Conservation (phyloP, 1,140 invertebrate species). For the Zaprionus gabonicus region DNA sequence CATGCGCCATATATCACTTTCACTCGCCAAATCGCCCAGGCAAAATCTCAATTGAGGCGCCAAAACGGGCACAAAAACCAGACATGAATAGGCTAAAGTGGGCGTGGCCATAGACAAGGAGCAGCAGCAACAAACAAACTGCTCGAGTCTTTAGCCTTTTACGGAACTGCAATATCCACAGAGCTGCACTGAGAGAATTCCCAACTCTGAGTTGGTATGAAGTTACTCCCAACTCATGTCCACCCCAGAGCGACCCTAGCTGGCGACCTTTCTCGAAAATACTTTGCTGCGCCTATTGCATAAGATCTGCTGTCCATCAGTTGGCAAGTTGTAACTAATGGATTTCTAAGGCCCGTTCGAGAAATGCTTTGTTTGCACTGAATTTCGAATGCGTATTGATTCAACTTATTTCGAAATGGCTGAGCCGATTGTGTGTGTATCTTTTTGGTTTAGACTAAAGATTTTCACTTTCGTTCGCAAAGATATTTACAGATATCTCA, state of each 20-base stretch:
- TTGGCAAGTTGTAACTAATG: not conserved
- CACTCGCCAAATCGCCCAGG: constrained; percentile 66
- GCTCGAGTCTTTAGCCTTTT: constrained; percentile 13
- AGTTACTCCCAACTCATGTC: not conserved
- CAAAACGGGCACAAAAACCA: constrained; percentile 41
- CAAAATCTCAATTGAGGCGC: constrained; percentile 69
- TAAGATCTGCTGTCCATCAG: not conserved
- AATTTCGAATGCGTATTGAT: constrained; percentile 50
- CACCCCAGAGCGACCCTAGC: not conserved
- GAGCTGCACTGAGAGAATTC: constrained; percentile 19
- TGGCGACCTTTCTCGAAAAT: constrained; percentile 1
- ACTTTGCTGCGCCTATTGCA: not conserved
- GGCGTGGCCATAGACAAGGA: constrained; percentile 61
- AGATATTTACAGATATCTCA: constrained; percentile 26
- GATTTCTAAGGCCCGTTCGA: not conserved
- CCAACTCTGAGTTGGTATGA: not conserved
- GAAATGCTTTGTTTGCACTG: not conserved
- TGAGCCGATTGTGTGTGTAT: constrained; percentile 59
- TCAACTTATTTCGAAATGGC: constrained; percentile 57
- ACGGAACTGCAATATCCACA: constrained; percentile 3
- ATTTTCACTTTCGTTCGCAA: constrained; percentile 76
- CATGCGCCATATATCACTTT: constrained; percentile 79
- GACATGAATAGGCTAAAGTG: constrained; percentile 34
- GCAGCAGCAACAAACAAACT: constrained; percentile 28
- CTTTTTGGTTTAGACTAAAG: constrained; percentile 57